Base-by-base conservation (phyloP, 2,888 invertebrate species). In the Crematogaster levior region DNA sequence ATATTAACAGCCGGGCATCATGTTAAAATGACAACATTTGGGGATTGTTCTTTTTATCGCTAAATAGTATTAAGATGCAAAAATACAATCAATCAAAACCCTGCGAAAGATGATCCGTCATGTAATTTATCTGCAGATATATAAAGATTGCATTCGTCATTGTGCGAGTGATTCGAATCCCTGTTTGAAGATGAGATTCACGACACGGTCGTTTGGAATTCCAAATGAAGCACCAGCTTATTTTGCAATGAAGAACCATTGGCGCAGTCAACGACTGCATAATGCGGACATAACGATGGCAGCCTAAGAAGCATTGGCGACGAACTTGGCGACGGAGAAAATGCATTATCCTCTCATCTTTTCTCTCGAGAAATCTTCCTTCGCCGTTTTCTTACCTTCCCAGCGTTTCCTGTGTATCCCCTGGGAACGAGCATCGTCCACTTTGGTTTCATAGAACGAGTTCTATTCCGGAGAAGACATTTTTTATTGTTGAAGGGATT, bases 301-400 rank as follows among this genome's bases (percentile, higher is more conserved):
- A 46, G 77, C 58, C 53, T 43, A 53, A 65, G 51, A 83, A 79
- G 56, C 66, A 48, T 66, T 65, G 66, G 18, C 27, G 56, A 80
- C 24, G 46, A 48, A 56, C 34, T 48, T 70, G 21, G 5, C 48
- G 18, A 58, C 51, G n/a, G 30, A 34, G 77, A 81, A 86, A 86
- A 86, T 79, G 81, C 86, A 81, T 86, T 86, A 84, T 84, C 74
- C 73, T 37, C 30, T 56, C 65, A 6, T 58, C 30, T 51, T 21
- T 18, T 60, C 40, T 72, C 48, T 51, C 61, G 37, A 80, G 80
- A 72, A 60, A 70, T 73, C 73, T 51, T 80, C n/a, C 72, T 60
- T 48, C 21, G 34, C n/a, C 30, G 48, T 21, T 81, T 6, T 27
- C n/a, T 73, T 61, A 61, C 6, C 27, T 73, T 27, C 30, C 27